Conservation (phyloP, 2,888 invertebrate genomes). For the Drosophila anceps region DNA sequence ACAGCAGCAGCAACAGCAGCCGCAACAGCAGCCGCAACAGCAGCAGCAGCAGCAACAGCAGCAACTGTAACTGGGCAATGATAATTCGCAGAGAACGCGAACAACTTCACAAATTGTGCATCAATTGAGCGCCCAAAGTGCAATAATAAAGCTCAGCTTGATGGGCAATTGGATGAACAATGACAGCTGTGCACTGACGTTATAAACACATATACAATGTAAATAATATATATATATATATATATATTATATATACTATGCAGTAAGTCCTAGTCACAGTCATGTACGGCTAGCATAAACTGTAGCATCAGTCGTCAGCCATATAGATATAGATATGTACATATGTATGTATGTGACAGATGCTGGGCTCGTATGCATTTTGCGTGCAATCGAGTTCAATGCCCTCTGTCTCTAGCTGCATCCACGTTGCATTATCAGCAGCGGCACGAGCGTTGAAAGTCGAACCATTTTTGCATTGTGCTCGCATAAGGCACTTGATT, state of each 20-base stretch:
- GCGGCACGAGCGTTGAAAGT: constrained; percentile 24
- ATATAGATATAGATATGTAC: neutral
- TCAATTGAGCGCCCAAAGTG: constrained; percentile 45
- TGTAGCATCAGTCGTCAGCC: neutral
- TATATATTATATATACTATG: constrained; percentile 5
- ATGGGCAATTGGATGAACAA: constrained; percentile 38
- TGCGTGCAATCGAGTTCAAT: constrained; percentile 32
- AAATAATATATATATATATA: neutral
- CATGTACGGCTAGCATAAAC: neutral
- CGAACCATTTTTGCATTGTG: constrained; percentile 53
- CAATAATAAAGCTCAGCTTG: constrained; percentile 34
- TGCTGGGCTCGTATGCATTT: constrained; percentile 25
- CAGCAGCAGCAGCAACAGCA: neutral
- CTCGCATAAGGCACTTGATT: constrained; percentile 45
- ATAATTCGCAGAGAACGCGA: constrained; percentile 25
- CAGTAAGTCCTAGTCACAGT: neutral
- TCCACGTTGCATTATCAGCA: constrained; percentile 31
- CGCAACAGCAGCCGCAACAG: constrained; percentile 3
- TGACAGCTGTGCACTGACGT: constrained; percentile 11
- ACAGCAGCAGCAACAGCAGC: constrained; percentile 1
- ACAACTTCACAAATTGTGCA: constrained; percentile 41
- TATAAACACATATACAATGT: neutral
- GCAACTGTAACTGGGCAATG: constrained; percentile 29
- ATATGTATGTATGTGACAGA: constrained; percentile 5
- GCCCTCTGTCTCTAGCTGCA: constrained; percentile 37